Percentiles rank a stretch among this genome's conserved stretches.
These are phyloP conservation scores for Acipenser oxyrinchus DNA, from an alignment of 2,797 vertebrate species.

Conservation along the genomic window DNA sequence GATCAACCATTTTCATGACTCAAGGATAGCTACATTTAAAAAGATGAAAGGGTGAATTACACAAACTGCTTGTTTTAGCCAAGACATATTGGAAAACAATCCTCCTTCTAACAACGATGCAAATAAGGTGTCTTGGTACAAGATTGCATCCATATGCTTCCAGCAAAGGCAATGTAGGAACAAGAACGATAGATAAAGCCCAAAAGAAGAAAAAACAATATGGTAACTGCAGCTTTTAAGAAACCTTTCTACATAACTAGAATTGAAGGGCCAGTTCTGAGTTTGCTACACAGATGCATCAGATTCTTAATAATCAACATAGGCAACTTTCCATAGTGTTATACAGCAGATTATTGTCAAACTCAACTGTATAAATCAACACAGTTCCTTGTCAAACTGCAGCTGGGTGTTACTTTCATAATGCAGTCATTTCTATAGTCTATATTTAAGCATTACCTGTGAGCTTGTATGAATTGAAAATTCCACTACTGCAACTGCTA, in stretches of 20 bases:
- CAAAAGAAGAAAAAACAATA: slow-evolving; percentile 13
- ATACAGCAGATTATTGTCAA: no score
- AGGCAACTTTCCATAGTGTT: no score
- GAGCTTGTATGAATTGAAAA: no score
- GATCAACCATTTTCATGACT: slow-evolving; percentile 42
- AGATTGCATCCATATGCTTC: slow-evolving; percentile 47
- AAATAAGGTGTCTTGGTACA: slow-evolving; percentile 40
- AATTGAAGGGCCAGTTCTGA: no score
- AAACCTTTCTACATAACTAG: slow-evolving; percentile 17
- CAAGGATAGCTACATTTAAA: slow-evolving; percentile 33
- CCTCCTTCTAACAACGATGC: slow-evolving; percentile 32
- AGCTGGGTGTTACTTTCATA: no score
- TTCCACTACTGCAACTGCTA: no score
- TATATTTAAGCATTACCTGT: no score
- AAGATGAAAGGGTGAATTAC: slow-evolving; percentile 41
- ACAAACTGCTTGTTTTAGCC: slow-evolving; percentile 33
- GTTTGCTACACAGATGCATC: no score
- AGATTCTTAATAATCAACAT: no score
- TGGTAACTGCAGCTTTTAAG: slow-evolving; percentile 15
- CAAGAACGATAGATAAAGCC: slow-evolving; percentile 14
- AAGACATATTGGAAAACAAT: slow-evolving; percentile 34
- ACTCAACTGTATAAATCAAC: no score
- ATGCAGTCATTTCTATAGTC: no score
- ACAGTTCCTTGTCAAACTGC: no score
- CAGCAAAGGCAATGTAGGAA: neutral